phyloP scores from a whole-genome alignment of 2,113 vertebrate genomes.

The Taxidea taxus region DNA sequence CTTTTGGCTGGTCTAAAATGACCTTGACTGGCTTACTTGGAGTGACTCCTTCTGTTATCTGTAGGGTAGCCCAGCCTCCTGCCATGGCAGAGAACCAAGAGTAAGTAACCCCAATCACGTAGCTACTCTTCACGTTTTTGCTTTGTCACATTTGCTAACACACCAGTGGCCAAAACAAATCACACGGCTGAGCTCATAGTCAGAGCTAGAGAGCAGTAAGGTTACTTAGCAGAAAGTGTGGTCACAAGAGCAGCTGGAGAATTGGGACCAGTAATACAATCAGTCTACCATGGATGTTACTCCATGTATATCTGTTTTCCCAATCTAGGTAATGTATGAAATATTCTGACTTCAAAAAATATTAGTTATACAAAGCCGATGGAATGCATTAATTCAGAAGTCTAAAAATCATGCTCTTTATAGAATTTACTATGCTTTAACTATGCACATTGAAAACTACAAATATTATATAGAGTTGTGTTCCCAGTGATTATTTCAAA shows the following conservation, averaged over 20 bases:
- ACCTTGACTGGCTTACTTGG: background rate
- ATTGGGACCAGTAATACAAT: background rate
- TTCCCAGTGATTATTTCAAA: background rate
- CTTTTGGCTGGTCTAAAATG: background rate
- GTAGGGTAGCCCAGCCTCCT: background rate
- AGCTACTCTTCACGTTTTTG: background rate
- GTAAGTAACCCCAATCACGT: background rate
- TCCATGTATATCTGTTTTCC: background rate
- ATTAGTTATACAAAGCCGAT: background rate
- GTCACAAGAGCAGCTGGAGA: background rate
- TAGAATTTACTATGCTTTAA: background rate
- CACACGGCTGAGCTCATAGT: background rate
- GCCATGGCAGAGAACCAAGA: background rate
- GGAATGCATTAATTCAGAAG: background rate
- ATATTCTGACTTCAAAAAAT: background rate
- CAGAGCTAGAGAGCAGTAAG: background rate
- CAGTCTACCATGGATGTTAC: background rate
- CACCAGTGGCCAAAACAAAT: background rate
- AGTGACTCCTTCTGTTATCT: background rate
- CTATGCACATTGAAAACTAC: background rate
- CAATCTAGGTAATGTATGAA: background rate
- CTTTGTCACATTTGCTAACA: background rate
- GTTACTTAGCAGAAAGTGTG: background rate
- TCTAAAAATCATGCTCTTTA: background rate
- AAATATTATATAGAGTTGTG: background rate